Evolutionary conservation across 2,113 vertebrate species (phyloP).

Genomic region (Ursus arctos): DNA sequence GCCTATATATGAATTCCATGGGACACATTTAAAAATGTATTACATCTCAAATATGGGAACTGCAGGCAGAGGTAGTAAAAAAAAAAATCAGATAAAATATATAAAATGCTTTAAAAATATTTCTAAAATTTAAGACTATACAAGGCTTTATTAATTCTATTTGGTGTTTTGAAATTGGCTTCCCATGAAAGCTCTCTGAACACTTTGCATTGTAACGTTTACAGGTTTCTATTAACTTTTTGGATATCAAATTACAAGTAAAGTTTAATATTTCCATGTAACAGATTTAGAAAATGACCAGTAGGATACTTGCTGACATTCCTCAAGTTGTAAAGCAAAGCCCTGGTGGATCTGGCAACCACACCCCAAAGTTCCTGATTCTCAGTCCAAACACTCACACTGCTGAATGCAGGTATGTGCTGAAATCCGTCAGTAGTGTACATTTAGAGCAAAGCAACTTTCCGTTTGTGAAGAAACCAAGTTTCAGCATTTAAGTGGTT

Average conservation of each 20-base stretch:
- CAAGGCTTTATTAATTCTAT: neutral
- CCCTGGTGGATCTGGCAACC: neutral
- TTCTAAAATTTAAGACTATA: slow-evolving; percentile 48
- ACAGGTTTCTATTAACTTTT: slow-evolving; percentile 44
- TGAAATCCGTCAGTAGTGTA: neutral
- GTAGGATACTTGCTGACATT: slow-evolving; percentile 35
- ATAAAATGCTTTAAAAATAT: slow-evolving; percentile 48
- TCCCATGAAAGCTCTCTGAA: slow-evolving; percentile 56
- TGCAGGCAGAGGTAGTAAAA: slow-evolving; percentile 9
- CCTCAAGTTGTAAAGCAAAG: slow-evolving; percentile 46
- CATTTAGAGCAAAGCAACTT: slow-evolving; percentile 54
- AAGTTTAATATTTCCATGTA: slow-evolving; percentile 38
- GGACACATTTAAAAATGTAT: slow-evolving; percentile 38
- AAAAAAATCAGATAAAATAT: slow-evolving; percentile 28
- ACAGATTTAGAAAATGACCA: slow-evolving; percentile 13
- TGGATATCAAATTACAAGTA: slow-evolving; percentile 47
- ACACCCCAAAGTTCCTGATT: slow-evolving; percentile 28
- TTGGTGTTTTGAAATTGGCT: slow-evolving; percentile 45
- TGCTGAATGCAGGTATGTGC: neutral
- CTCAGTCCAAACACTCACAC: slow-evolving; percentile 12
- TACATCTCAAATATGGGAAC: neutral
- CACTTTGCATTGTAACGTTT: slow-evolving; percentile 28
- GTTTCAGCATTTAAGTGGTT: neutral
- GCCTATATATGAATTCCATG: neutral
- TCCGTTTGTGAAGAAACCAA: neutral